Evolutionary conservation across 2,113 vertebrate genomes (phyloP).

Genomic region (Gavia stellata): DNA sequence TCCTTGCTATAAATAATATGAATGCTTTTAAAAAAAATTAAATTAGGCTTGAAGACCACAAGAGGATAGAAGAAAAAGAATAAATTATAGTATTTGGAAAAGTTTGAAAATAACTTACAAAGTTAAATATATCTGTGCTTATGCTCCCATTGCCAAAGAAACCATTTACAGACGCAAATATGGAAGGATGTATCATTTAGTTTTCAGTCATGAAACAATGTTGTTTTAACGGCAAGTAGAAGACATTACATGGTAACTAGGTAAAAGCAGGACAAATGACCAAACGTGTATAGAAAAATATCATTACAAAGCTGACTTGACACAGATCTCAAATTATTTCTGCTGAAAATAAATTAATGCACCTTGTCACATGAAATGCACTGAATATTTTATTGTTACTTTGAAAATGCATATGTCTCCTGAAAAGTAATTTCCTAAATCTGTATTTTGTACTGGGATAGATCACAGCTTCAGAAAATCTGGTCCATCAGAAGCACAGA

Average conservation of each 20-base stretch:
- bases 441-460: neutral
- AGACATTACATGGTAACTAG: neutral
- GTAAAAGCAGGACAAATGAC: neutral
- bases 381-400: neutral
- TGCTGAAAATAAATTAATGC: neutral
- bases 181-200: neutral
- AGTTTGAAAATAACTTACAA: neutral
- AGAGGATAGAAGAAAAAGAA: neutral
- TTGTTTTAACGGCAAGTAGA: neutral
- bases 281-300: neutral
- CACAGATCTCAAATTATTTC: neutral
- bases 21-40: neutral
- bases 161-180: neutral
- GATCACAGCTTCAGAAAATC: neutral
- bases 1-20: slow-evolving; percentile 39
- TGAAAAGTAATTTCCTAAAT: neutral
- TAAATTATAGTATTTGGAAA: neutral
- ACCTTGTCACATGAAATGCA: neutral
- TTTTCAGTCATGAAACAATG: neutral
- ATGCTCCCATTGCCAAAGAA: neutral
- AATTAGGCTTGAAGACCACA: neutral
- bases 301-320: neutral
- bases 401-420: neutral
- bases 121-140: neutral
- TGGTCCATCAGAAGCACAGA: neutral